Evolutionary conservation across 1,140 invertebrate species (phyloP).

Genomic region (Varroa destructor): DNA sequence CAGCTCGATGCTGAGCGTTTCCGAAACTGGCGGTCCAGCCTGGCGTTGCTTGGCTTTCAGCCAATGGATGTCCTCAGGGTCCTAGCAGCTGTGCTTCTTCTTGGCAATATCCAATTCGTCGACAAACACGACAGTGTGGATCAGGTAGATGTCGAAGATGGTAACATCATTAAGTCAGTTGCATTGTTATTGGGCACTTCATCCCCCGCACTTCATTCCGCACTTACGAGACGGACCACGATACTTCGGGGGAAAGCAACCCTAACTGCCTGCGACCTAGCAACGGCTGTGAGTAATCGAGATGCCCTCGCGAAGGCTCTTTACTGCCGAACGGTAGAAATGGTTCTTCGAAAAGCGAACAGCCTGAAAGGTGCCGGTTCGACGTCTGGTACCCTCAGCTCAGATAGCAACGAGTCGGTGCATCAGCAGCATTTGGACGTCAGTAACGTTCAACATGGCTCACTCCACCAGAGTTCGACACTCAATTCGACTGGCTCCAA

Average conservation of each 20-base stretch:
- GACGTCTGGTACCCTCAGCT: constrained; percentile 66
- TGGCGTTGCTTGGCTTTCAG: constrained; percentile 66
- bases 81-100: constrained; percentile 68
- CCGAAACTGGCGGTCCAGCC: constrained; percentile 60
- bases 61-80: constrained; percentile 83
- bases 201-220: constrained; percentile 57
- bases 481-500: constrained; percentile 69
- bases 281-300: constrained; percentile 67
- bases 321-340: constrained; percentile 85
- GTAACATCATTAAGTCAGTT: constrained; percentile 58
- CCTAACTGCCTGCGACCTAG: constrained; percentile 65
- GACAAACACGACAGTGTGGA: constrained; percentile 49
- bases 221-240: constrained; percentile 67
- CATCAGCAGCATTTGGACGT: constrained; percentile 53
- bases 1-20: constrained; percentile 51
- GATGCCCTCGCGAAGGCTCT: constrained; percentile 80
- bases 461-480: constrained; percentile 46
- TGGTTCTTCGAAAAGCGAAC: constrained; percentile 78
- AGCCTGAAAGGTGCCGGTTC: constrained; percentile 74
- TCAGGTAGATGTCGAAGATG: constrained; percentile 48
- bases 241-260: constrained; percentile 66
- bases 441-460: constrained; percentile 63
- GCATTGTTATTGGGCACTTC: constrained; percentile 68
- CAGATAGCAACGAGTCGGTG: constrained; percentile 77
- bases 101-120: constrained; percentile 78